These are phyloP conservation scores for Etheostoma perlongum DNA, from an alignment of 2,797 vertebrate genomes.

Conservation along the genomic window DNA sequence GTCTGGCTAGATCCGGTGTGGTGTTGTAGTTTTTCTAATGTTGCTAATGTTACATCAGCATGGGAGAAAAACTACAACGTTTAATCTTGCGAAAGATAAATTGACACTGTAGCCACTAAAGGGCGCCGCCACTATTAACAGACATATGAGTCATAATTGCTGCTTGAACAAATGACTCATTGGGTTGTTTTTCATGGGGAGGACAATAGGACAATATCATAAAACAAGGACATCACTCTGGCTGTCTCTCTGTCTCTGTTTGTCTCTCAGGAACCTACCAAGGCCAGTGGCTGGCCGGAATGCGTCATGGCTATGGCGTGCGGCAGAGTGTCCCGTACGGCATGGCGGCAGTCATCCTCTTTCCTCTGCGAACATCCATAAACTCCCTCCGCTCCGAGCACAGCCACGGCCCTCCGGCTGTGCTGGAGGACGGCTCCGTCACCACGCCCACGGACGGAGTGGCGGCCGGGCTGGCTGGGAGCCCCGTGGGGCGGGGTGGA, in stretches of 20 bases:
- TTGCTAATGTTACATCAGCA: too few relatives aligned
- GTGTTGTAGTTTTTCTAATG: too few relatives aligned
- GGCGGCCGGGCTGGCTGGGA: constrained; percentile 84
- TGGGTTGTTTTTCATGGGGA: too few relatives aligned
- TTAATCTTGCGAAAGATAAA: too few relatives aligned
- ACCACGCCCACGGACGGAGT: constrained; percentile 79
- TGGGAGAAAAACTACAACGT: too few relatives aligned
- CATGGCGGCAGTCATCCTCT: constrained; percentile 99
- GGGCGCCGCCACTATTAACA: too few relatives aligned
- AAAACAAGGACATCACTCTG: constrained; percentile 4
- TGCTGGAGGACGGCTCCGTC: constrained; percentile 83
- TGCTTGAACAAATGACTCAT: too few relatives aligned
- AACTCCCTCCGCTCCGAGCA: constrained; percentile 98
- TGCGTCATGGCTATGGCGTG: constrained; percentile 97
- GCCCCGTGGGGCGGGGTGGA: constrained; percentile 93
- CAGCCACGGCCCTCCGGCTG: constrained; percentile 90
- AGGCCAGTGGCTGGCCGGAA: constrained; percentile 96
- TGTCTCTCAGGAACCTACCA: constrained; percentile 92
- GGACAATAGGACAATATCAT: too few relatives aligned
- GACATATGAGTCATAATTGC: too few relatives aligned
- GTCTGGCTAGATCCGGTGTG: too few relatives aligned
- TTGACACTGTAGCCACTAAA: too few relatives aligned
- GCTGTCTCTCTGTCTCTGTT: constrained; percentile 22
- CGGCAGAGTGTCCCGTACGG: constrained; percentile 98
- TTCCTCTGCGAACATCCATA: constrained; percentile 97